Evolutionary conservation across 2,797 vertebrate species (phyloP).

Genomic region (Cossypha polioptera): DNA sequence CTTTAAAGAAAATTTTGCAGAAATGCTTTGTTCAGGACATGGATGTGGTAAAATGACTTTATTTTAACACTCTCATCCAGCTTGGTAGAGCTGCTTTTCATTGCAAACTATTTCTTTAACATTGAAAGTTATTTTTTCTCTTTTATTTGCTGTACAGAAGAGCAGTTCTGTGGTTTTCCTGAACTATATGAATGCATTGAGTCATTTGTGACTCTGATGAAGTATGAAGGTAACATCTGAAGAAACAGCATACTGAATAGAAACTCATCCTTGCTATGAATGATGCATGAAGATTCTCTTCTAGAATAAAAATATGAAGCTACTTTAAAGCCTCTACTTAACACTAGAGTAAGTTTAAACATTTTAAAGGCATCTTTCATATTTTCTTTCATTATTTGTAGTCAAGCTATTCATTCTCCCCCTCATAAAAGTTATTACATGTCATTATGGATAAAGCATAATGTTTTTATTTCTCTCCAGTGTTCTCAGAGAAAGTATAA

Average conservation of each 20-base stretch:
- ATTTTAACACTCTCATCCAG: neutral
- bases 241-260: constrained; percentile 2
- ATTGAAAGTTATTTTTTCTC: constrained; percentile 1
- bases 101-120: neutral
- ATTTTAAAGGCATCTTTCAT: neutral
- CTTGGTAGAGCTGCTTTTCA: neutral
- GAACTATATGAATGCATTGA: constrained; percentile 28
- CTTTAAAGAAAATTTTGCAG: neutral
- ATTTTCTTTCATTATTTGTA: constrained; percentile 12
- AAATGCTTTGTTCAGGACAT: neutral
- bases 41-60: neutral
- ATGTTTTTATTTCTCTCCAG: constrained; percentile 34
- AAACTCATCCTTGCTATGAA: constrained; percentile 10
- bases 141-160: constrained; percentile 5
- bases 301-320: constrained; percentile 16
- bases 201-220: constrained; percentile 30
- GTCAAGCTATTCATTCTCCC: neutral
- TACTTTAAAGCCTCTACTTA: neutral
- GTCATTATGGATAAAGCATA: neutral
- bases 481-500: neutral
- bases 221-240: constrained; percentile 37
- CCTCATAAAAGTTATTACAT: neutral
- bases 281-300: constrained; percentile 13
- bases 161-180: neutral
- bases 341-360: neutral